phyloP scores from a whole-genome alignment of 1,140 invertebrate genomes.

The Drosophila simulans region DNA sequence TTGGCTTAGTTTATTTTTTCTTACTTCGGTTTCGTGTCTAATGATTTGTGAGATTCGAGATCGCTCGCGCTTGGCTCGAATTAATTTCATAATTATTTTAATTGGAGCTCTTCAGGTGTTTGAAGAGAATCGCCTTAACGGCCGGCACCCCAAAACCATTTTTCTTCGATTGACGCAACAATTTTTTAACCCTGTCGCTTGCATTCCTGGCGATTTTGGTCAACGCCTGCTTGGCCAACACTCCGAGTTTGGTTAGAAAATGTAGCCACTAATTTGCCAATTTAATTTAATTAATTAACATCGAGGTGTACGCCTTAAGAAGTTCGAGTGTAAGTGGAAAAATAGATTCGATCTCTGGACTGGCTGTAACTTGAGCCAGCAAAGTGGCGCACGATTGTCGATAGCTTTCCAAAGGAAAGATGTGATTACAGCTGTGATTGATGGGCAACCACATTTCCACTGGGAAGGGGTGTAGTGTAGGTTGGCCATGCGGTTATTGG shows the following conservation, averaged over 20 bases:
- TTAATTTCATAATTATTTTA: constrained; percentile 77
- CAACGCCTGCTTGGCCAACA: constrained; percentile 41
- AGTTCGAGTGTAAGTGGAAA: constrained; percentile 20
- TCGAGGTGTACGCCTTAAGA: constrained; percentile 21
- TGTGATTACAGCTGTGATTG: constrained; percentile 57
- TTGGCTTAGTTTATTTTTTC: constrained; percentile 70
- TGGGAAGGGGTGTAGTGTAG: background rate
- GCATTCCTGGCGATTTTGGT: constrained; percentile 10
- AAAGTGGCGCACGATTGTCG: constrained; percentile 55
- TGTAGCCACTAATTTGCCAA: constrained; percentile 65
- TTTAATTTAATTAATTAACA: constrained; percentile 76
- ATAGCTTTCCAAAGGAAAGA: constrained; percentile 42
- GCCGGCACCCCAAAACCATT: constrained; percentile 1
- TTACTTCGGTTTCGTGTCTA: constrained; percentile 49
- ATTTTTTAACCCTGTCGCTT: constrained; percentile 5
- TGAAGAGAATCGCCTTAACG: constrained; percentile 7
- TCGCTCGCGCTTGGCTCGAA: constrained; percentile 37
- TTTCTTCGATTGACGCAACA: constrained; percentile 5
- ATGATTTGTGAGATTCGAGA: constrained; percentile 58
- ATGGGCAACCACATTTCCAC: constrained; percentile 33
- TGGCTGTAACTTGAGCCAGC: constrained; percentile 12
- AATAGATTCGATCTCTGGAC: constrained; percentile 25
- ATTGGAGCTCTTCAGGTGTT: constrained; percentile 44
- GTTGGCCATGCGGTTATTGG: constrained; percentile 26
- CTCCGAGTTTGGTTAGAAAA: constrained; percentile 35